A percentile compares a stretch with the other conserved stretches of the same genome.
These are phyloP conservation scores for Camponotus fellah DNA, from an alignment of 2,888 invertebrate genomes.

Conservation along the genomic window DNA sequence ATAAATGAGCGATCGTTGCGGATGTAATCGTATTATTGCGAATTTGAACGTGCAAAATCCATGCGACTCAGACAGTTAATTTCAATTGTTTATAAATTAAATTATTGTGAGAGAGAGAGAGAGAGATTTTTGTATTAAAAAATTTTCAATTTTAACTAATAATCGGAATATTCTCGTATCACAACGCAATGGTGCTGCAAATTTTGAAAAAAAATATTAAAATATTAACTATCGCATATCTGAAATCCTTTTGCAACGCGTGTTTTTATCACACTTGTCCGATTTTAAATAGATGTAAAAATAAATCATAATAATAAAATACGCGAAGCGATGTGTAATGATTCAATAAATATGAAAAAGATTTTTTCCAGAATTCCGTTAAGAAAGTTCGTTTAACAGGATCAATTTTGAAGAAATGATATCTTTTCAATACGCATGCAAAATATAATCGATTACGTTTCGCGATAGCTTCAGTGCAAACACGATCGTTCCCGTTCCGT, in stretches of 20 bases:
- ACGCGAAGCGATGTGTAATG: background rate
- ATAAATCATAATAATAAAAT: background rate
- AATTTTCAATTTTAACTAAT: no score
- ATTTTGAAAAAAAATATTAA: background rate
- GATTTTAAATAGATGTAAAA: background rate
- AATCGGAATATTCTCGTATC: no score
- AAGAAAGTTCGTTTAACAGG: background rate
- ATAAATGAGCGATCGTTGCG: no score
- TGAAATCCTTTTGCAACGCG: background rate
- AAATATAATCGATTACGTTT: constrained; percentile 34
- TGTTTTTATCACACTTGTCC: background rate
- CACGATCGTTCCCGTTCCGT: constrained; percentile 43
- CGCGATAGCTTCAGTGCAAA: constrained; percentile 30
- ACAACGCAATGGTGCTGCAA: no score
- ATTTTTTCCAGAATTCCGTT: background rate
- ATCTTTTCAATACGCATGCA: background rate
- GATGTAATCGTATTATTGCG: no score
- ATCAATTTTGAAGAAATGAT: background rate
- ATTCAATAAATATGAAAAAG: background rate
- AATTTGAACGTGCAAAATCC: no score
- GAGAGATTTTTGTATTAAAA: no score
- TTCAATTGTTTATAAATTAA: no score
- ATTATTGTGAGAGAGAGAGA: no score
- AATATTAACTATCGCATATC: background rate
- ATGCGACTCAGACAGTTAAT: no score